Conservation (phyloP, 2,113 vertebrate genomes). For the Copsychus sechellarum region DNA sequence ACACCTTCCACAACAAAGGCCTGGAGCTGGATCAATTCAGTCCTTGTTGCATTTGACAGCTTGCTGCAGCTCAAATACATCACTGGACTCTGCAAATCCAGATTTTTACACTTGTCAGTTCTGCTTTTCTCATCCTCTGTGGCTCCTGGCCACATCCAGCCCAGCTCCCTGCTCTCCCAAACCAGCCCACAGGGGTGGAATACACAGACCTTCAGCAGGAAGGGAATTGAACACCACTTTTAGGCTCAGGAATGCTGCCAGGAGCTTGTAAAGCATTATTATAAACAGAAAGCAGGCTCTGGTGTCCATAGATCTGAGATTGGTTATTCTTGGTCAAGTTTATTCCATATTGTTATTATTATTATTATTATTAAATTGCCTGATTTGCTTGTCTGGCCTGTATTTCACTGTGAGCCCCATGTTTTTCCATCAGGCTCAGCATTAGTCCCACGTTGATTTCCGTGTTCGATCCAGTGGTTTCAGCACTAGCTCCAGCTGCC, state of each 20-base stretch:
- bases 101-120: background rate
- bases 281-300: background rate
- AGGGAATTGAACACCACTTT: background rate
- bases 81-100: background rate
- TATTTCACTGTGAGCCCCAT: background rate
- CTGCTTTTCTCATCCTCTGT: background rate
- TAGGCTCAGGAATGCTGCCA: background rate
- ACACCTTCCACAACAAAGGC: background rate
- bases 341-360: background rate
- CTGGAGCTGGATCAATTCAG: background rate
- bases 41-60: background rate
- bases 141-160: background rate
- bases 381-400: background rate
- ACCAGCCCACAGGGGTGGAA: background rate
- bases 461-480: background rate
- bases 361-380: background rate
- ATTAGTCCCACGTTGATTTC: background rate
- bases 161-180: background rate
- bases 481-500: background rate
- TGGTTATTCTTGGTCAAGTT: conserved; percentile 4
- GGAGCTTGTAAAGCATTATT: background rate
- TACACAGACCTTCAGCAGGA: background rate
- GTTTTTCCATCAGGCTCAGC: background rate
- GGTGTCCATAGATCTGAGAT: background rate
- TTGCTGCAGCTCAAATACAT: background rate